Conservation (phyloP, 1,140 invertebrate species). For the Penaeus vannamei region DNA sequence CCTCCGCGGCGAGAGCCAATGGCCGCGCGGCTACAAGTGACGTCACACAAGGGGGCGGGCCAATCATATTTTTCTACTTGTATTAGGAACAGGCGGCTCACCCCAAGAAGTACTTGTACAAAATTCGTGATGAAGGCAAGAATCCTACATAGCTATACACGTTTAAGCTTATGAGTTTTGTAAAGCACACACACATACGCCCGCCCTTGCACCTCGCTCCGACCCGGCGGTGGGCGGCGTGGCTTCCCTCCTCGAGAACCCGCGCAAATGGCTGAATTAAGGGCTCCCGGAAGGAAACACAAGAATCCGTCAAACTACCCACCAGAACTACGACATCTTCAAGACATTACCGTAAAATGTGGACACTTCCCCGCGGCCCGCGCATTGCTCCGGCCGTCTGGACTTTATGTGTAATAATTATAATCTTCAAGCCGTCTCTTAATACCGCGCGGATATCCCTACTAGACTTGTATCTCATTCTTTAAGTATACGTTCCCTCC, state of each 20-base stretch:
- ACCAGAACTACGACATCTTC: too few relatives aligned
- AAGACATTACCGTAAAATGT: too few relatives aligned
- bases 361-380: too few relatives aligned
- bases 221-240: not conserved
- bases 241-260: too few relatives aligned
- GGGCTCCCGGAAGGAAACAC: too few relatives aligned
- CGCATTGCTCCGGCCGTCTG: too few relatives aligned
- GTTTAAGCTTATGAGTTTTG: slow-evolving; percentile 10
- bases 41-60: slow-evolving; percentile 62
- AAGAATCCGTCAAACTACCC: too few relatives aligned
- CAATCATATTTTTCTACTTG: slow-evolving; percentile 59
- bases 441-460: too few relatives aligned
- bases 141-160: slow-evolving; percentile 61
- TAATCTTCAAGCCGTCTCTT: too few relatives aligned
- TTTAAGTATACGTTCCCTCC: not conserved
- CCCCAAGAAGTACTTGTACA: slow-evolving; percentile 32
- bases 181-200: not conserved
- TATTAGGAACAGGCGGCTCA: slow-evolving; percentile 46
- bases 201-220: not conserved
- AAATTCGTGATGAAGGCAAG: slow-evolving; percentile 55
- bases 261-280: too few relatives aligned
- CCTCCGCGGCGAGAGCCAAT: slow-evolving; percentile 44
- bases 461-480: not conserved
- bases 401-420: too few relatives aligned
- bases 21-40: slow-evolving; percentile 1